These are phyloP conservation scores for Erythrocercus mccallii DNA, from an alignment of 2,113 vertebrate genomes.

Conservation along the genomic window DNA sequence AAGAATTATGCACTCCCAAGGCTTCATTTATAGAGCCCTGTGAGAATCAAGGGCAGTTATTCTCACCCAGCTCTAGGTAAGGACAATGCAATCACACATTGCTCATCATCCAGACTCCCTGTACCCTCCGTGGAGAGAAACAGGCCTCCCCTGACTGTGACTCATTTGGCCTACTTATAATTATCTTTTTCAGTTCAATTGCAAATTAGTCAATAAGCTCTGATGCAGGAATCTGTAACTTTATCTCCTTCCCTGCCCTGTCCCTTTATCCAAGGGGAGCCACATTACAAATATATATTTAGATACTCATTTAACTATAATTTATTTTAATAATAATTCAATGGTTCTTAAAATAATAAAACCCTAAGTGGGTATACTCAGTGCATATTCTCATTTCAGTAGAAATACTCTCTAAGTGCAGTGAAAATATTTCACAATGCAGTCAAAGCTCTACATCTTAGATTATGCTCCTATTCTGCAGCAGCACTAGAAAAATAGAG, in stretches of 20 bases:
- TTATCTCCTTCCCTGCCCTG: not conserved
- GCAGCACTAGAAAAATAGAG: not conserved
- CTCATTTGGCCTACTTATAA: not conserved
- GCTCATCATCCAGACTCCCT: not conserved
- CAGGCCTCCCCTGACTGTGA: not conserved
- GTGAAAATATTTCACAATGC: constrained; percentile 2
- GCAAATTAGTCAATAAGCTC: not conserved
- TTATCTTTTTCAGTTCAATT: not conserved
- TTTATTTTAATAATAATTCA: not conserved
- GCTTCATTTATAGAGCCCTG: not conserved
- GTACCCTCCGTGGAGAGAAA: not conserved
- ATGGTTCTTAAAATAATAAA: not conserved
- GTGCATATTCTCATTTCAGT: not conserved
- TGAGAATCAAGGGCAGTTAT: not conserved
- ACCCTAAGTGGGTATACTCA: not conserved
- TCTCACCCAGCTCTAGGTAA: not conserved
- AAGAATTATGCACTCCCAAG: not conserved
- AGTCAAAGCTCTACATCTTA: constrained; percentile 24
- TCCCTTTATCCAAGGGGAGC: not conserved
- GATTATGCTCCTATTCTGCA: not conserved
- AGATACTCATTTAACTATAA: not conserved
- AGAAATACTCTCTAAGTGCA: not conserved
- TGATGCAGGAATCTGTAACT: not conserved
- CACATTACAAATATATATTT: not conserved
- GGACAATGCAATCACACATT: not conserved